These are phyloP conservation scores for Rynchops niger DNA, from an alignment of 2,113 vertebrate species.

Conservation along the genomic window DNA sequence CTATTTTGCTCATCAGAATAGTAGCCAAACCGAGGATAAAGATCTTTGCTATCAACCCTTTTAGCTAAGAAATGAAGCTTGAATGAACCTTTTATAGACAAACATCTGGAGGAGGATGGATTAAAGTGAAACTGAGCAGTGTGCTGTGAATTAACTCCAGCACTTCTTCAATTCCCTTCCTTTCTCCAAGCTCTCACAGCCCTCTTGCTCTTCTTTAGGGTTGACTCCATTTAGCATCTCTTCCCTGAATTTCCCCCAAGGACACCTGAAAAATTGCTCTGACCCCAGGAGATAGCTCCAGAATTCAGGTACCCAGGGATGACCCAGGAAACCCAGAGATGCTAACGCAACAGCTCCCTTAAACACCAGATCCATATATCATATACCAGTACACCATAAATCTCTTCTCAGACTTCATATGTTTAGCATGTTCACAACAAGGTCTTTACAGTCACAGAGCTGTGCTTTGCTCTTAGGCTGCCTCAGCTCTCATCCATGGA, in stretches of 20 bases:
- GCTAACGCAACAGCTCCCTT: not conserved
- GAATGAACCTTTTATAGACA: slow-evolving; percentile 42
- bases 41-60: slow-evolving; percentile 36
- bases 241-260: not conserved
- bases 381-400: not conserved
- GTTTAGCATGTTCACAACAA: not conserved
- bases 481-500: not conserved
- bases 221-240: not conserved
- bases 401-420: not conserved
- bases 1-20: slow-evolving; percentile 3
- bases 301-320: not conserved
- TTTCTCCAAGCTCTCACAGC: not conserved
- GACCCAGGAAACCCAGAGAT: not conserved
- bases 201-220: not conserved
- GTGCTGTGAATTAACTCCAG: not conserved
- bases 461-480: not conserved
- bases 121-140: not conserved
- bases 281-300: not conserved
- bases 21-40: slow-evolving; percentile 22
- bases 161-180: not conserved
- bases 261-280: not conserved
- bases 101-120: not conserved
- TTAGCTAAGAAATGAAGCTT: slow-evolving; percentile 37
- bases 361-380: not conserved
- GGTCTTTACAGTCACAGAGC: not conserved